Evolutionary conservation across 2,888 invertebrate species (phyloP), one percentile per base, ranked within the genome.

Genomic region (Drosophila prolongata): DNA sequence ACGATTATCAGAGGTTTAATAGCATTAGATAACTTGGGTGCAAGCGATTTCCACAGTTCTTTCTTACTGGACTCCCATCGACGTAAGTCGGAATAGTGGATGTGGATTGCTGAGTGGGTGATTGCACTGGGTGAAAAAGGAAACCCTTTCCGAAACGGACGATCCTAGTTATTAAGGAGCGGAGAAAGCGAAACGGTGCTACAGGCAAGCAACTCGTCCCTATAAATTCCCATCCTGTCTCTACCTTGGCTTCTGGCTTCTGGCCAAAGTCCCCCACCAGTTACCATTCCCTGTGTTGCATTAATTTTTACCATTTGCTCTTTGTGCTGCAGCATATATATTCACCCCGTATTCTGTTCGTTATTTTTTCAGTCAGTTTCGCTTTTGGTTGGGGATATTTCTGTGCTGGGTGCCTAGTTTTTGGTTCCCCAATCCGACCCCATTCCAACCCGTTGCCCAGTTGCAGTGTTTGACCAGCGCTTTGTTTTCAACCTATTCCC

Each of bases 231-330:
- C 71, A 9, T 43, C 43, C 58, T 24, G 35, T 16, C 58, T 44
- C 49, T 43, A 58, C 58, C 73, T 67, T 75, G 72, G 72, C 75
- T 72, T 49, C 50, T 75, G 68, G 75, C 75, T 72, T 49, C 50
- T 75, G 68, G 75, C 75, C 75, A 72, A 67, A 47, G 46, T 16
- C 19, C 42, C 30, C 34, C 19, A 34, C 27, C 64, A 38, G 30
- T 54, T 44, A 43, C 73, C 64, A 49, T 61, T 72, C 62, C 52
- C 61, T 57, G 53, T 53, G 58, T 75, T 76, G 74, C 74, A 74
- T 76, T 74, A 74, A 74, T 74, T 74, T 74, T 74, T 74, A 76
- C 76, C 70, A 69, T 75, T 74, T 74, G 76, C 74, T 61, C 70
- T 74, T 76, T 74, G 74, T 69, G 74, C 74, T 60, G 56, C 75